A percentile compares a stretch with the other conserved stretches of the same genome.
Conservation (phyloP, 2,797 vertebrate species). For the Pangasius krempfi region DNA sequence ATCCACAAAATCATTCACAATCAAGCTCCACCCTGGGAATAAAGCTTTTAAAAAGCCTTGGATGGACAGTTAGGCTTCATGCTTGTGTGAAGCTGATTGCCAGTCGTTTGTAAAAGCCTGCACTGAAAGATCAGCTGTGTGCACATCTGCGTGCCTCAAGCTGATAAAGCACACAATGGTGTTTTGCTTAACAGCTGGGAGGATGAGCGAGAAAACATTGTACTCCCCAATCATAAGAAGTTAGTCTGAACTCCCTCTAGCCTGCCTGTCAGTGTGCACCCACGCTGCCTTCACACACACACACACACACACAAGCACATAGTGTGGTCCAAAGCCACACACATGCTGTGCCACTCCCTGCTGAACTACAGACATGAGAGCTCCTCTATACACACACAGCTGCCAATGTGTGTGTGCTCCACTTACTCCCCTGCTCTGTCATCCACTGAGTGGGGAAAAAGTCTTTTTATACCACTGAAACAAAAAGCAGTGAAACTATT, state of each 20-base stretch:
- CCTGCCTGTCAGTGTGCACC: conserved; percentile 8
- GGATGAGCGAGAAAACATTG: conserved; percentile 44
- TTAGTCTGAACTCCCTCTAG: conserved; percentile 45
- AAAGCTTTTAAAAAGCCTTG: conserved; percentile 6
- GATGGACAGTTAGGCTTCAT: conserved; percentile 29
- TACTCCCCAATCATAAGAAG: conserved; percentile 41
- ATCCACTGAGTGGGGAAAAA: conserved; percentile 31
- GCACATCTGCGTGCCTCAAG: conserved; percentile 52
- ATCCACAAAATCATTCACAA: conserved; percentile 8
- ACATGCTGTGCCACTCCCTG: conserved; percentile 46
- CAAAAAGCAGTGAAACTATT: conserved; percentile 35
- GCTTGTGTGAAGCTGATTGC: conserved; percentile 14
- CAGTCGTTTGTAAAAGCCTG: conserved; percentile 38
- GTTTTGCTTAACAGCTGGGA: conserved; percentile 21
- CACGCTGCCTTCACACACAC: conserved; percentile 12
- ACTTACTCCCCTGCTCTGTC: conserved; percentile 33
- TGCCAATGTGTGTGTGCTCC: conserved; percentile 44
- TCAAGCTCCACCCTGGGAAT: background rate
- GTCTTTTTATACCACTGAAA: conserved; percentile 48
- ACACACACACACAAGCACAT: conserved; percentile 30
- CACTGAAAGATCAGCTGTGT: conserved; percentile 27
- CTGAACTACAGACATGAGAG: conserved; percentile 22
- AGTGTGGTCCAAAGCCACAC: conserved; percentile 47
- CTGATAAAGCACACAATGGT: conserved; percentile 37
- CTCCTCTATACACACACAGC: conserved; percentile 51